Conservation (phyloP, 1,140 invertebrate genomes). For the Pachyrhynchus sulphureomaculatus region DNA sequence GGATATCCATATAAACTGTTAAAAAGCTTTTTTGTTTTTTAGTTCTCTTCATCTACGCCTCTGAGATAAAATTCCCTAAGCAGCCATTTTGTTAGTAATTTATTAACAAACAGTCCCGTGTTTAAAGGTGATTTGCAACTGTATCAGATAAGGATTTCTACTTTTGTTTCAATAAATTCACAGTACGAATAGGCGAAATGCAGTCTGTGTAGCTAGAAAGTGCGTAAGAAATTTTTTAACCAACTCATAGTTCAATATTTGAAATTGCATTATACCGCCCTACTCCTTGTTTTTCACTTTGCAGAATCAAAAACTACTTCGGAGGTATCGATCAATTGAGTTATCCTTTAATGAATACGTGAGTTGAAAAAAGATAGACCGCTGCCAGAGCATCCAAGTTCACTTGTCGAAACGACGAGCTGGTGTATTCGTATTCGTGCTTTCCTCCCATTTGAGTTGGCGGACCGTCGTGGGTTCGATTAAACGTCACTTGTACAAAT, state of each 20-base stretch:
- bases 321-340: background rate
- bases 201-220: background rate
- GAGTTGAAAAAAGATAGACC: background rate
- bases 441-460: slow-evolving; percentile 4
- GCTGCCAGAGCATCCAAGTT: background rate
- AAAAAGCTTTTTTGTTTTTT: too few species aligned
- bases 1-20: too few species aligned
- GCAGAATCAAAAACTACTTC: background rate
- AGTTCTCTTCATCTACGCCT: background rate
- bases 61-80: background rate
- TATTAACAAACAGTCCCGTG: slow-evolving; percentile 9
- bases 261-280: slow-evolving; percentile 23
- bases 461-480: background rate
- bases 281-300: slow-evolving; percentile 6
- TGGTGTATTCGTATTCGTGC: slow-evolving; percentile 1
- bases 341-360: background rate
- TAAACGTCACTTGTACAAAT: slow-evolving; percentile 10
- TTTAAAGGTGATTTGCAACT: slow-evolving; percentile 8
- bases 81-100: slow-evolving; percentile 21
- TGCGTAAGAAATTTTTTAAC: background rate
- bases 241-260: slow-evolving; percentile 8
- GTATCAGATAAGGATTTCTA: slow-evolving; percentile 13
- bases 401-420: background rate
- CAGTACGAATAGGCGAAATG: background rate
- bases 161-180: slow-evolving; percentile 1